A percentile compares a stretch with the other conserved stretches of the same genome.
Conservation (phyloP, 2,113 vertebrate species). For the Trinectes maculatus region DNA sequence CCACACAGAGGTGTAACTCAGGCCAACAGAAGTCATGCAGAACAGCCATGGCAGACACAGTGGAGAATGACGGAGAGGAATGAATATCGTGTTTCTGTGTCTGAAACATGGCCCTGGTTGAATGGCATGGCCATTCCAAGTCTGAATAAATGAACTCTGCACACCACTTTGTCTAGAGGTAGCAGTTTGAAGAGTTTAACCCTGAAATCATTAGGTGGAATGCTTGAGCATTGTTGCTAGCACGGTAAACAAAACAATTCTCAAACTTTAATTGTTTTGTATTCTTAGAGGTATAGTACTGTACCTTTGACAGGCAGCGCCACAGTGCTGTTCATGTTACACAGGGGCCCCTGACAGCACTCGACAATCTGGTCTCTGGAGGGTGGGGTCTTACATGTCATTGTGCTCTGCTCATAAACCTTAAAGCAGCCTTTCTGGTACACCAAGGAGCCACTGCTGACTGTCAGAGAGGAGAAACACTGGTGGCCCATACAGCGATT, state of each 20-base stretch:
- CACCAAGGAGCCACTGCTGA: slow-evolving; percentile 85
- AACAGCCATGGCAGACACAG: slow-evolving; percentile 45
- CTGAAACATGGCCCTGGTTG: not conserved
- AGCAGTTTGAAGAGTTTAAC: not conserved
- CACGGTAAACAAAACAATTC: not conserved
- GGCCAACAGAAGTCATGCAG: slow-evolving; percentile 39
- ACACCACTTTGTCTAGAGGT: not conserved
- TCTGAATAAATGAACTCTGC: slow-evolving; percentile 1
- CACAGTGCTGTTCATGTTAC: slow-evolving; percentile 94
- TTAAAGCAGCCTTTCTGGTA: slow-evolving; percentile 98
- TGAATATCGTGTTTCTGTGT: slow-evolving; percentile 17
- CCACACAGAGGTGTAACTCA: slow-evolving; percentile 40
- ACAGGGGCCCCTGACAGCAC: slow-evolving; percentile 95
- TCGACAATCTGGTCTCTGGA: slow-evolving; percentile 94
- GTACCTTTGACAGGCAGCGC: slow-evolving; percentile 90
- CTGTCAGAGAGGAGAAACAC: slow-evolving; percentile 92
- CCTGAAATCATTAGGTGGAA: slow-evolving; percentile 18
- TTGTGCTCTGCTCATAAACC: slow-evolving; percentile 92
- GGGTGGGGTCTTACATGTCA: slow-evolving; percentile 96
- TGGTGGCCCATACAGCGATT: slow-evolving; percentile 93
- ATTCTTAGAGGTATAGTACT: slow-evolving; percentile 4
- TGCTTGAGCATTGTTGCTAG: slow-evolving; percentile 2
- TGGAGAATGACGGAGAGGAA: slow-evolving; percentile 12
- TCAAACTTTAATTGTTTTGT: not conserved
- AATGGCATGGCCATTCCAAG: not conserved